Evolutionary conservation across 2,113 vertebrate species (phyloP), one percentile per base, ranked within the genome.

Genomic region (Trinectes maculatus): DNA sequence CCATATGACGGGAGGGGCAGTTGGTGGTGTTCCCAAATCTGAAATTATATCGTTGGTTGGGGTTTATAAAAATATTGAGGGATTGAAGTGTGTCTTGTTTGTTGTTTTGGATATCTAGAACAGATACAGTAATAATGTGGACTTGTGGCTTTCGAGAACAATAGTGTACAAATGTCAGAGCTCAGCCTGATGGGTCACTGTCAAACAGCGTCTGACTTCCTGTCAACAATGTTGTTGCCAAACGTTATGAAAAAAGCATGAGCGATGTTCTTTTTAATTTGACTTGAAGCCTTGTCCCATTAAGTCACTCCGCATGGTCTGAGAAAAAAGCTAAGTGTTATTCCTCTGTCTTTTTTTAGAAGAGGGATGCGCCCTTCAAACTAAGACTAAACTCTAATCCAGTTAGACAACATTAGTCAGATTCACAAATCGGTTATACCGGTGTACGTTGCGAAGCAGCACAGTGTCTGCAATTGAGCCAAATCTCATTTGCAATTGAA

Each of bases 401-500:
- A 42, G 7, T 24, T 24, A 12, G 3, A 12, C 18, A 22, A 43
- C 49, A 51, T 39, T 10, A 12, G 36, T 1, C 6, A 22, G 51
- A 22, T 57, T 70, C 21, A 42, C 56, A n/a, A 71, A 71, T 39
- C 1, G 44, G 60, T 51, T 29, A 12, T 34, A 48, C 76, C 58
- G 69, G 76, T 82, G 66, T 72, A 33, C 9, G 3, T 51, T 57
- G 0, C 52, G 3, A 28, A 42, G 64, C 19, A 6, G 34, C 13
- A 36, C 43, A 29, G 60, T 19, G 36, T 5, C 13, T 0, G n/a
- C 48, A 66, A 71, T 78, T 53, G 40, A 65, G 39, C 51, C 29
- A 4, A 15, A 46, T 37, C 77, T 80, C 72, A 78, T 85, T 82
- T 77, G 67, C 55, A 79, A 79, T 58, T 74, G 37, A 85, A 86